These are phyloP conservation scores for Barnardius zonarius DNA, from an alignment of 2,113 vertebrate genomes.

Conservation along the genomic window DNA sequence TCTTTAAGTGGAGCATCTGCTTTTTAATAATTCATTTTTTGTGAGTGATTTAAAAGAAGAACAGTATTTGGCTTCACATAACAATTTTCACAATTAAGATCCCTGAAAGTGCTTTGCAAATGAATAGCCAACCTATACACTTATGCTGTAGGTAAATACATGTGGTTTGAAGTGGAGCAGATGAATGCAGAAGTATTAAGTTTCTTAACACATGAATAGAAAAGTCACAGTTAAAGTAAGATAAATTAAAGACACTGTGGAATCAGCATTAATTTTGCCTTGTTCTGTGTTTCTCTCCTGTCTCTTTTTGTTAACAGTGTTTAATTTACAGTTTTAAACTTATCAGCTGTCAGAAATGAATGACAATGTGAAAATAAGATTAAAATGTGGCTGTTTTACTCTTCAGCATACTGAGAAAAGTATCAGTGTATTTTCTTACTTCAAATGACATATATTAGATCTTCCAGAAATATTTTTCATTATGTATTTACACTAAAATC, in stretches of 20 bases:
- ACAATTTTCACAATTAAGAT: not conserved
- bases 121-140: not conserved
- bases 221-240: not conserved
- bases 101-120: slow-evolving; percentile 9
- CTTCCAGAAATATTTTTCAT: not conserved
- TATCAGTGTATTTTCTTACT: not conserved
- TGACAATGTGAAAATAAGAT: not conserved
- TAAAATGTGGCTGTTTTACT: not conserved
- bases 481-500: not conserved
- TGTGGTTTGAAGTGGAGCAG: not conserved
- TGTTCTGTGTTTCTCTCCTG: not conserved
- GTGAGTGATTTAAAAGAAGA: not conserved
- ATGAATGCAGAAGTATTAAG: not conserved
- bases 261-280: not conserved
- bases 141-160: not conserved
- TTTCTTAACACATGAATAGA: not conserved
- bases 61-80: not conserved
- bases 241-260: not conserved
- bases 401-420: not conserved
- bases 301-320: not conserved
- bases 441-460: not conserved
- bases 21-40: not conserved
- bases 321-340: not conserved
- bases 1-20: not conserved
- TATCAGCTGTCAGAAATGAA: not conserved